Conservation (phyloP, 2,113 vertebrate genomes). For the Solenodon paradoxus region DNA sequence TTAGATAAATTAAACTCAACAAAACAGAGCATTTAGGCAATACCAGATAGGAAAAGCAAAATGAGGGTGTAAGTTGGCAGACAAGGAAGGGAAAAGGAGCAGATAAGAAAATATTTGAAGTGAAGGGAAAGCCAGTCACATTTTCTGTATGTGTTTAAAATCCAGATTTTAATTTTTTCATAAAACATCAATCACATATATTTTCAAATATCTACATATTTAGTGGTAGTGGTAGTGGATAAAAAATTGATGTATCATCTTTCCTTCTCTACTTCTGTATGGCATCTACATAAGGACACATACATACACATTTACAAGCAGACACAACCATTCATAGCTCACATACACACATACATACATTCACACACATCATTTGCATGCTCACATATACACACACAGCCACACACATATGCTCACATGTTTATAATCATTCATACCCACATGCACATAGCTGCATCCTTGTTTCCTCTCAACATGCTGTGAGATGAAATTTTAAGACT, state of each 20-base stretch:
- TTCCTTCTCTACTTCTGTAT: neutral
- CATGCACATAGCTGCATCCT: neutral
- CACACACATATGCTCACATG: too few species aligned
- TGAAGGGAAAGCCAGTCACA: neutral
- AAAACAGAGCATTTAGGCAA: conserved; percentile 47
- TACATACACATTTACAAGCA: neutral
- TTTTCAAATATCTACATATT: neutral
- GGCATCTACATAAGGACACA: neutral
- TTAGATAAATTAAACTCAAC: conserved; percentile 57
- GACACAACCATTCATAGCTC: too few species aligned
- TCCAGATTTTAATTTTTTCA: neutral
- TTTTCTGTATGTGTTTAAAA: neutral
- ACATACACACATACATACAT: neutral
- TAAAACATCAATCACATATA: neutral
- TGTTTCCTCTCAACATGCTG: neutral
- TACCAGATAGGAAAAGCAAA: conserved; percentile 33
- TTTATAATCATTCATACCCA: too few species aligned
- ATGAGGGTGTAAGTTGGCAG: conserved; percentile 13
- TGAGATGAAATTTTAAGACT: conserved; percentile 5
- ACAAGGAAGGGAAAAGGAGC: neutral
- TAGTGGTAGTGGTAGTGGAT: neutral
- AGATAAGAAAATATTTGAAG: neutral
- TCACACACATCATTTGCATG: neutral
- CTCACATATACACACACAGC: too few species aligned
- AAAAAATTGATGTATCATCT: neutral